Conservation (phyloP, 2,797 vertebrate species). For the Galago senegalensis region DNA sequence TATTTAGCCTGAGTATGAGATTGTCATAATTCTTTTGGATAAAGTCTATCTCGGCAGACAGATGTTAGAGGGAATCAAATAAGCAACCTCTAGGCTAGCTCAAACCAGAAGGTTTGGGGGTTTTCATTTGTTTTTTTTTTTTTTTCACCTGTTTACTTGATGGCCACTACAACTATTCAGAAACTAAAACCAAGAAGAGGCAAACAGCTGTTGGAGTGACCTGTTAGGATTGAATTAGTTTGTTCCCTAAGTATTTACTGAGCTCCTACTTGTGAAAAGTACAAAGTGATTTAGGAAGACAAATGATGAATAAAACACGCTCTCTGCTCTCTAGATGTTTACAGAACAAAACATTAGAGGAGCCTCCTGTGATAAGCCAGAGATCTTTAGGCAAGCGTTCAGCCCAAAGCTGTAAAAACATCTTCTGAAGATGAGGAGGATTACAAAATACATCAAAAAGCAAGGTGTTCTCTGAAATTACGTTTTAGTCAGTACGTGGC, state of each 20-base stretch:
- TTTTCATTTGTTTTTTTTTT: neutral
- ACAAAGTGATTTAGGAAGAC: slow-evolving; percentile 61
- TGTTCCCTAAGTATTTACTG: slow-evolving; percentile 35
- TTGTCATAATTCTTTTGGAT: neutral
- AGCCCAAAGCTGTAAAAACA: slow-evolving; percentile 34
- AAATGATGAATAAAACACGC: slow-evolving; percentile 65
- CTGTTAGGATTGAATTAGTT: slow-evolving; percentile 27
- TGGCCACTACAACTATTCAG: neutral
- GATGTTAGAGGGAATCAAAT: neutral
- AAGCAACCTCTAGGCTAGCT: neutral
- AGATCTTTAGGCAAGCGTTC: slow-evolving; percentile 38
- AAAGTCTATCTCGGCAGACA: neutral
- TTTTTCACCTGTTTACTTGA: neutral
- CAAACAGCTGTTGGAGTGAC: neutral
- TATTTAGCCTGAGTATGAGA: neutral
- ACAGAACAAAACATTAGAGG: slow-evolving; percentile 18
- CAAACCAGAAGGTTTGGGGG: neutral
- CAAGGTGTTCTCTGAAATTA: neutral
- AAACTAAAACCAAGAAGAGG: slow-evolving; percentile 29
- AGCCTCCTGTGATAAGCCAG: neutral
- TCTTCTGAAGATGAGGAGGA: slow-evolving; percentile 60
- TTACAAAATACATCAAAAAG: slow-evolving; percentile 55
- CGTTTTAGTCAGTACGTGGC: neutral
- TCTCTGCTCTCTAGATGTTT: slow-evolving; percentile 43
- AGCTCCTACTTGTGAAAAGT: slow-evolving; percentile 60